Conservation (phyloP, 2,113 vertebrate species). For the Fukomys damarensis region DNA sequence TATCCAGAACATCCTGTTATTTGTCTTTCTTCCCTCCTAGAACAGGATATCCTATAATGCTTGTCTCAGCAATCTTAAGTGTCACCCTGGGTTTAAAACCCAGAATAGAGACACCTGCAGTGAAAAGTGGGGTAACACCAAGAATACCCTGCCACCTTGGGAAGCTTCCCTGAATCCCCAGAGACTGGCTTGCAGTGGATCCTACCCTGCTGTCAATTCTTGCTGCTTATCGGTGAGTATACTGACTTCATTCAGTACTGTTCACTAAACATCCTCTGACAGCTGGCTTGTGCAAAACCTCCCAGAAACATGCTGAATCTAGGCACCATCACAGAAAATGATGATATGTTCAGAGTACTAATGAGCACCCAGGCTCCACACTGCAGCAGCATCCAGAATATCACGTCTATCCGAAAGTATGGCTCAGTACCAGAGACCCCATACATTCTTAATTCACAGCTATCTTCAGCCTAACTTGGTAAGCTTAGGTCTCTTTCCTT, state of each 20-base stretch:
- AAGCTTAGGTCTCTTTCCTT: neutral
- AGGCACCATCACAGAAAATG: neutral
- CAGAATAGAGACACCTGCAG: neutral
- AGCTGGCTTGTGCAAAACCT: neutral
- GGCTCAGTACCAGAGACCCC: neutral
- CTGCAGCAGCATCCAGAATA: neutral
- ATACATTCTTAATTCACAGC: neutral
- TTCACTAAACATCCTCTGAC: neutral
- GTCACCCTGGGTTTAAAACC: neutral
- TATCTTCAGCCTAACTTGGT: neutral
- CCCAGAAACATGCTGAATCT: neutral
- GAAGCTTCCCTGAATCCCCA: neutral
- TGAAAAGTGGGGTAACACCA: neutral
- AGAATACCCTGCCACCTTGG: neutral
- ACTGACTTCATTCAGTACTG: neutral
- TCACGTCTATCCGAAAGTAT: neutral
- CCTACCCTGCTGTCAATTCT: neutral
- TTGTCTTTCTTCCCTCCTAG: neutral
- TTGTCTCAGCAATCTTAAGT: neutral
- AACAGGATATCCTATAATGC: neutral
- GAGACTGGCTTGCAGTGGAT: neutral
- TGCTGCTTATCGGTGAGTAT: neutral
- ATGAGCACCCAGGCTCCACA: neutral
- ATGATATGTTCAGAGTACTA: neutral
- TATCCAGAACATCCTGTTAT: neutral